Percentiles rank a stretch among this genome's conserved stretches.
Conservation (phyloP, 2,888 invertebrate genomes). For the Apoda limacodes region DNA sequence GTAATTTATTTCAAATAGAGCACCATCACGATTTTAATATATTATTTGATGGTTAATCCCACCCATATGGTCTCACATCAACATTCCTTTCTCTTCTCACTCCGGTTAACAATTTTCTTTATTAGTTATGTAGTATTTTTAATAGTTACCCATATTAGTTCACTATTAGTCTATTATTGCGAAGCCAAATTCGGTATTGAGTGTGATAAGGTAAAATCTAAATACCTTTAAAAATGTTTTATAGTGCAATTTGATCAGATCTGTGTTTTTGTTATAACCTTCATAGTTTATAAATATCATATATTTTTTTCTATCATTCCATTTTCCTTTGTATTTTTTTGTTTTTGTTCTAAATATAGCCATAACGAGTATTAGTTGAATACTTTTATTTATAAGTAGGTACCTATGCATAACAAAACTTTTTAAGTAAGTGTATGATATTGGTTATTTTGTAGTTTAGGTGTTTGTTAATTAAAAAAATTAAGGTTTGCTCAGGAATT, state of each 20-base stretch:
- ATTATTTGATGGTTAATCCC: constrained; percentile 29
- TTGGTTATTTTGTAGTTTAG: too few relatives aligned
- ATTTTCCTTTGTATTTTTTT: constrained; percentile 27
- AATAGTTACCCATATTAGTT: constrained; percentile 49
- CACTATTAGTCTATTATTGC: constrained; percentile 29
- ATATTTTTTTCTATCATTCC: constrained; percentile 45
- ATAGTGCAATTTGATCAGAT: constrained; percentile 53
- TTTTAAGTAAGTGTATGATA: too few relatives aligned
- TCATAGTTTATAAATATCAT: constrained; percentile 39
- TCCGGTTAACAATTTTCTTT: too few relatives aligned
- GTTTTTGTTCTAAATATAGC: constrained; percentile 5
- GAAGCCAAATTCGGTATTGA: constrained; percentile 53
- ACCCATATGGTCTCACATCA: constrained; percentile 35
- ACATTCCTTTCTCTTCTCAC: too few relatives aligned
- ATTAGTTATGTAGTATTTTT: too few relatives aligned
- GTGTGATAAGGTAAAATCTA: constrained; percentile 52
- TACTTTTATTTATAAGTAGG: too few relatives aligned
- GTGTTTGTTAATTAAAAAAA: too few relatives aligned
- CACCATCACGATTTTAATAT: too few relatives aligned
- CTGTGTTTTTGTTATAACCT: constrained; percentile 43
- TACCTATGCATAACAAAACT: too few relatives aligned
- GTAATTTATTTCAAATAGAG: too few relatives aligned
- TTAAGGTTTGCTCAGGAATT: too few relatives aligned
- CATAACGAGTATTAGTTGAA: too few relatives aligned
- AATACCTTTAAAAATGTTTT: constrained; percentile 27